Evolutionary conservation across 1,140 invertebrate species (phyloP).

Genomic region (Oppia nitens): DNA sequence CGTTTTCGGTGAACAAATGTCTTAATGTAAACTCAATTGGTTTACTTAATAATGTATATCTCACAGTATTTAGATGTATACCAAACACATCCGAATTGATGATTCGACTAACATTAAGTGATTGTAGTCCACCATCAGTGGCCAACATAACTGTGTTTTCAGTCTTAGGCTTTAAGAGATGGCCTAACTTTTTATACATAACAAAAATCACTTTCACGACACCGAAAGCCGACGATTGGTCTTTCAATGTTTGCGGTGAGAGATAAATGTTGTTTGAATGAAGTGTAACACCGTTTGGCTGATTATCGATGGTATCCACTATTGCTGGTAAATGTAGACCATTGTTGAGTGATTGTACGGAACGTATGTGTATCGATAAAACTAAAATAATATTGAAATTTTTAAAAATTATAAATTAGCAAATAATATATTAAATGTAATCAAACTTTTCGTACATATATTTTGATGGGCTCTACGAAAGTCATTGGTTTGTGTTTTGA

Average conservation of each 20-base stretch:
- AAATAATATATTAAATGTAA: too few relatives aligned
- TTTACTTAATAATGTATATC: background rate
- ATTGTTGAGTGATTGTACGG: conserved; percentile 1
- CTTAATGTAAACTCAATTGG: conserved; percentile 39
- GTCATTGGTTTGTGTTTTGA: conserved; percentile 51
- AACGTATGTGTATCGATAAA: conserved; percentile 7
- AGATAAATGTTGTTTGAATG: background rate
- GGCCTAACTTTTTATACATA: conserved; percentile 72
- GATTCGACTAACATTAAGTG: conserved; percentile 32
- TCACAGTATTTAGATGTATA: background rate
- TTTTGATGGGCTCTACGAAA: conserved; percentile 61
- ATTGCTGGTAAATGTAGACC: conserved; percentile 6
- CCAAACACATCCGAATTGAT: conserved; percentile 73
- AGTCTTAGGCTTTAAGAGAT: conserved; percentile 41
- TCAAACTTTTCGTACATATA: conserved; percentile 73
- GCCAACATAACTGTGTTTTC: conserved; percentile 11
- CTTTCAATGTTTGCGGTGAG: conserved; percentile 13
- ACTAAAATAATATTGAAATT: conserved; percentile 8
- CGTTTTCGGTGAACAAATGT: conserved; percentile 66
- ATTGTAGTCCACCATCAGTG: conserved; percentile 19
- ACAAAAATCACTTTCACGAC: conserved; percentile 79
- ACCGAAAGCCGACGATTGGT: conserved; percentile 26
- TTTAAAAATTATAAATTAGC: conserved; percentile 5
- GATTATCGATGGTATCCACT: background rate
- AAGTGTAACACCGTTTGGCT: background rate